Base-by-base conservation (phyloP, 2,888 invertebrate species). In the Fabriciana adippe region DNA sequence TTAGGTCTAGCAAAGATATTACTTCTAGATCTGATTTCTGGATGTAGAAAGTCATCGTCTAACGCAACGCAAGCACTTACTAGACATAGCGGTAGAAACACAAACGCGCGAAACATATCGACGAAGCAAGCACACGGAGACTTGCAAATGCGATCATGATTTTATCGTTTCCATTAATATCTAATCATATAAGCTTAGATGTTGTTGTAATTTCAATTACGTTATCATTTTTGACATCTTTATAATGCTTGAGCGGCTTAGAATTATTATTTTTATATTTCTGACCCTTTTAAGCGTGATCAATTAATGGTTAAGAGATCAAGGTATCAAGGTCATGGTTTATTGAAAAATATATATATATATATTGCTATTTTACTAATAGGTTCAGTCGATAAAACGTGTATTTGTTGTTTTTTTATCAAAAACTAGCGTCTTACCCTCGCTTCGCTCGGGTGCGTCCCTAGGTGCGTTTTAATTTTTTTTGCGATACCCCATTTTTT, bases 221-320 rank as follows among this genome's bases (percentile, higher is more conserved):
- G 47, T 57, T 57, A 57, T 57, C 57, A 26, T 11, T 57, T 57
- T 18, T 47, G 57, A 57, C 26, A 57, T 57, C n/a, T 57, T 57
- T 47, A 57, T 6, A 26, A 47, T 57, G 57, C 26, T 26, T 26
- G 26, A 26, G 26, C 26, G 26, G 26, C 26, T 4, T 26, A 26
- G 4, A 26, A 26, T 26, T 26, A 26, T 26, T 26, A 26, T 26
- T 26, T 26, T 26, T 4, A 26, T 26, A 26, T 26, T 26, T 26
- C 26, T 26, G 26, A 26, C 26, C 26, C 26, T 26, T 26, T 26
- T 4, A 26, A 26, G 26, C 26, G 26, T 26, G 26, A 26, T 26
- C 26, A 18, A 18, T 2, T 26, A 26, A 26, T 26, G 26, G 26
- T 4, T 4, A 26, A 26, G 26, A 3, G 4, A 26, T 26, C n/a